Percentiles rank a stretch among this genome's conserved stretches.
Conservation (phyloP, 2,113 vertebrate genomes). For the Oncorhynchus tshawytscha region DNA sequence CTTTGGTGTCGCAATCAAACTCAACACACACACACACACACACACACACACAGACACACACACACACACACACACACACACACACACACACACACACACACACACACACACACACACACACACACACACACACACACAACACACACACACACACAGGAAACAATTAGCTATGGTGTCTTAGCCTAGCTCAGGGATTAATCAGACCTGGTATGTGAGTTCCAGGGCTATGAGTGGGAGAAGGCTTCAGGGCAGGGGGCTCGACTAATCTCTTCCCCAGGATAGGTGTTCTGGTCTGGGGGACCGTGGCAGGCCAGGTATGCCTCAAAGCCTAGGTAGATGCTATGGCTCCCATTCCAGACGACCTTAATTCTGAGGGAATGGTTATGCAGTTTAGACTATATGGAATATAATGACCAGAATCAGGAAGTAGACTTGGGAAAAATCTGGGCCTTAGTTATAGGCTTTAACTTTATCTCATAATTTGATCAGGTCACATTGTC, state of each 20-base stretch:
- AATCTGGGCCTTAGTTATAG: no score
- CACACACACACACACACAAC: slow-evolving; percentile 1
- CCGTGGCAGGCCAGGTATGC: neutral
- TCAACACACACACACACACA: neutral
- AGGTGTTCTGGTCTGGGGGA: slow-evolving; percentile 23
- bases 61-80: neutral
- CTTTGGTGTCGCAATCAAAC: neutral
- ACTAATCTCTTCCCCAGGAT: slow-evolving; percentile 15
- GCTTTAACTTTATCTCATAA: no score
- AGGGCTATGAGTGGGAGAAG: neutral
- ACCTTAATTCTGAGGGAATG: no score
- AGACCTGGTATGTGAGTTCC: slow-evolving; percentile 11
- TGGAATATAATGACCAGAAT: no score
- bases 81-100: slow-evolving; percentile 2
- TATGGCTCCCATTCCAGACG: neutral
- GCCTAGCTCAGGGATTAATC: slow-evolving; percentile 18
- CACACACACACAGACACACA: slow-evolving; percentile 1
- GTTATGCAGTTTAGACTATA: no score
- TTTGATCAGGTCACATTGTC: no score
- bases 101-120: slow-evolving; percentile 1
- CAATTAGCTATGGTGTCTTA: slow-evolving; percentile 26
- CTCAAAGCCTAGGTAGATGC: neutral
- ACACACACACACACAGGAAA: neutral
- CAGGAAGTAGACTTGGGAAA: no score
- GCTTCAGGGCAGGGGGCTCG: neutral